Percentiles rank a stretch among this genome's conserved stretches.
phyloP scores from a whole-genome alignment of 2,888 invertebrate species.

The Hirtodrosophila confusa region DNA sequence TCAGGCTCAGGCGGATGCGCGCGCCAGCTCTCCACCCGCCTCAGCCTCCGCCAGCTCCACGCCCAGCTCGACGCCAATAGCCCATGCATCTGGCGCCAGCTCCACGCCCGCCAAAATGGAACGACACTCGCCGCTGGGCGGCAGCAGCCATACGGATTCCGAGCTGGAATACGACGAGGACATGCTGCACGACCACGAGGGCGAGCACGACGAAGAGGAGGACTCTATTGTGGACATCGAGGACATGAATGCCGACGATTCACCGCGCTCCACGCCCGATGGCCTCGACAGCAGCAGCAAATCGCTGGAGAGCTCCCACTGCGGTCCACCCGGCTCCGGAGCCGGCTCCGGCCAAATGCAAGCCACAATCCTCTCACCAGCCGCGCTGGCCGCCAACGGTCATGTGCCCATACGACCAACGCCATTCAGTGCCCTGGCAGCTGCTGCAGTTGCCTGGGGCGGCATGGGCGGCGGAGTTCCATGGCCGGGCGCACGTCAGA shows the following conservation, averaged over 20 bases:
- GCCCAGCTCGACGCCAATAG: slow-evolving; percentile 68
- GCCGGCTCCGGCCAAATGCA: slow-evolving; percentile 64
- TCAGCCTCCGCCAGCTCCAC: slow-evolving; percentile 76
- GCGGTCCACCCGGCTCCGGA: slow-evolving; percentile 47
- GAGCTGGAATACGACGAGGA: slow-evolving; percentile 84
- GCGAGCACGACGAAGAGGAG: slow-evolving; percentile 81
- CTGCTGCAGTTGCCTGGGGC: slow-evolving; percentile 88
- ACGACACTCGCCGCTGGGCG: slow-evolving; percentile 84
- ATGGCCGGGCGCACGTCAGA: slow-evolving; percentile 86
- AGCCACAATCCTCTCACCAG: slow-evolving; percentile 80
- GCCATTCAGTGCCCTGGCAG: slow-evolving; percentile 90
- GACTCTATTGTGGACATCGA: slow-evolving; percentile 92
- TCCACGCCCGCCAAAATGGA: slow-evolving; percentile 81
- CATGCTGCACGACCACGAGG: slow-evolving; percentile 75
- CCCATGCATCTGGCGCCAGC: slow-evolving; percentile 40
- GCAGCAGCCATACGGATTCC: slow-evolving; percentile 83
- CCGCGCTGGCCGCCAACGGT: slow-evolving; percentile 82
- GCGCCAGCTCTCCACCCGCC: slow-evolving; percentile 74
- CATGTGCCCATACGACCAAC: slow-evolving; percentile 90
- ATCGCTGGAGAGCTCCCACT: slow-evolving; percentile 74
- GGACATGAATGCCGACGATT: slow-evolving; percentile 87
- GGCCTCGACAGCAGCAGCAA: slow-evolving; percentile 83
- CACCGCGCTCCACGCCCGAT: slow-evolving; percentile 83
- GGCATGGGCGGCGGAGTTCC: slow-evolving; percentile 86
- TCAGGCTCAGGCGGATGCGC: slow-evolving; percentile 73